phyloP scores from a whole-genome alignment of 2,888 invertebrate species.

The Caenorhabditis auriculariae region DNA sequence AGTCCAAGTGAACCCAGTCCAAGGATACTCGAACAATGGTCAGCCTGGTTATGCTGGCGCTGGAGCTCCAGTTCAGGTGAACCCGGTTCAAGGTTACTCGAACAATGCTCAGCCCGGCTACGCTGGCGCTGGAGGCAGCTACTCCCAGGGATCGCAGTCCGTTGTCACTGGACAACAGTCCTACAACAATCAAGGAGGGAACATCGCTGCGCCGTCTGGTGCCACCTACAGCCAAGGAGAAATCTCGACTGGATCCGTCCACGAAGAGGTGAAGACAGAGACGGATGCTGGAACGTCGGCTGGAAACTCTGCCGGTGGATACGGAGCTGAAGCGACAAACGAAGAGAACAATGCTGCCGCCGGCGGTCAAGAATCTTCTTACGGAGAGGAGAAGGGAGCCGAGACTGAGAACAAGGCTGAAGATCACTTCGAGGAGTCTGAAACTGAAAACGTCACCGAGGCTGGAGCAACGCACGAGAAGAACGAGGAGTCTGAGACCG shows the following conservation, averaged over 20 bases:
- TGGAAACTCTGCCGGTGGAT: slow-evolving; percentile 19
- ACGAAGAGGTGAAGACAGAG: slow-evolving; percentile 16
- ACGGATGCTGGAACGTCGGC: slow-evolving; percentile 12
- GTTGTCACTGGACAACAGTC: no score
- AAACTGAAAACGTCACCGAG: slow-evolving; percentile 13
- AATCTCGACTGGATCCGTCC: slow-evolving; percentile 13
- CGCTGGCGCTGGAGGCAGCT: no score
- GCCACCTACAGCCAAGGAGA: slow-evolving; percentile 26
- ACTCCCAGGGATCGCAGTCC: no score
- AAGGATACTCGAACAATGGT: no score
- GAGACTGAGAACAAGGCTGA: slow-evolving; percentile 10
- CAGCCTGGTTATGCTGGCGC: no score
- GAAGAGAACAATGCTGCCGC: no score
- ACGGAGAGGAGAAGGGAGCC: slow-evolving; percentile 14
- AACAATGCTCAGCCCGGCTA: no score
- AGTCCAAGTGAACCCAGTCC: no score
- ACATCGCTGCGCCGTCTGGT: slow-evolving; percentile 5
- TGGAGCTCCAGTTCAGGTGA: slow-evolving; percentile 12
- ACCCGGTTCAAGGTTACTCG: no score
- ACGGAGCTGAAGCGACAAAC: slow-evolving; percentile 18
- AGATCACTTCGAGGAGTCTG: slow-evolving; percentile 17
- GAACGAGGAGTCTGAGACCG: slow-evolving; percentile 19
- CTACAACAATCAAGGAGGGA: no score
- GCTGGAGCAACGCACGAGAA: slow-evolving; percentile 8
- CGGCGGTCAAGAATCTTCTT: no score